A percentile compares a stretch with the other conserved stretches of the same genome.
phyloP scores from a whole-genome alignment of 30 jellyfish, hydroid and myxozoan genomes.

The Aurelia aurita complex sp. Pacific region DNA sequence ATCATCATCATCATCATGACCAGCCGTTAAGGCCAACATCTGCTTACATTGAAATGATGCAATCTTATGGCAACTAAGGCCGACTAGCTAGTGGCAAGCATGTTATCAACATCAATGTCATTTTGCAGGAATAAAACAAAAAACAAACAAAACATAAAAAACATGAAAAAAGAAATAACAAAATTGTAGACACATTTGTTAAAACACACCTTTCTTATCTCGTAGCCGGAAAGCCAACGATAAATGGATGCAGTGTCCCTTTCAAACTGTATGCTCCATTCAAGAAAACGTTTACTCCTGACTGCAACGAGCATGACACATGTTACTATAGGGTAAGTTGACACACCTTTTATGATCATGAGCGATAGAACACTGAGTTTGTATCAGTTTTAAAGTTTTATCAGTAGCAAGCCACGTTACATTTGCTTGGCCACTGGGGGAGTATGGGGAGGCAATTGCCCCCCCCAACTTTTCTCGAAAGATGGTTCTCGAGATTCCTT shows the following conservation, averaged over 20 bases:
- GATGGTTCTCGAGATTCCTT: too few relatives aligned
- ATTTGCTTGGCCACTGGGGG: background rate
- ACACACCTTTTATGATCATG: background rate
- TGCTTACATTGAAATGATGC: too few relatives aligned
- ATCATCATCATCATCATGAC: too few relatives aligned
- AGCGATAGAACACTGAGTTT: background rate
- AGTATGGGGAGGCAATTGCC: background rate
- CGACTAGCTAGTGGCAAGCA: too few relatives aligned
- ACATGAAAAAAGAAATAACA: too few relatives aligned
- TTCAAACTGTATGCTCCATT: slow-evolving; percentile 44
- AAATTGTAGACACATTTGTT: background rate
- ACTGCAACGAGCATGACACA: slow-evolving; percentile 33
- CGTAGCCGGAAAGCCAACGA: slow-evolving; percentile 54
- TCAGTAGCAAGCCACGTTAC: background rate
- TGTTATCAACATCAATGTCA: too few relatives aligned
- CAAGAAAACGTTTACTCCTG: slow-evolving; percentile 35
- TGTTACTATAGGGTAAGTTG: slow-evolving; percentile 47
- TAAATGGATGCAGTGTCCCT: slow-evolving; percentile 58
- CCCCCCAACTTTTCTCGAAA: too few relatives aligned
- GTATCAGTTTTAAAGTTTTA: background rate
- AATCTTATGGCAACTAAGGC: too few relatives aligned
- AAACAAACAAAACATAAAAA: too few relatives aligned
- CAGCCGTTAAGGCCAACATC: too few relatives aligned
- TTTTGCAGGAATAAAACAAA: too few relatives aligned
- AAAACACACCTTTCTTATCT: background rate